Percentiles rank a stretch among this genome's conserved stretches.
These are phyloP conservation scores for Rhinatrema bivittatum DNA, from an alignment of 2,797 vertebrate species.

Conservation along the genomic window DNA sequence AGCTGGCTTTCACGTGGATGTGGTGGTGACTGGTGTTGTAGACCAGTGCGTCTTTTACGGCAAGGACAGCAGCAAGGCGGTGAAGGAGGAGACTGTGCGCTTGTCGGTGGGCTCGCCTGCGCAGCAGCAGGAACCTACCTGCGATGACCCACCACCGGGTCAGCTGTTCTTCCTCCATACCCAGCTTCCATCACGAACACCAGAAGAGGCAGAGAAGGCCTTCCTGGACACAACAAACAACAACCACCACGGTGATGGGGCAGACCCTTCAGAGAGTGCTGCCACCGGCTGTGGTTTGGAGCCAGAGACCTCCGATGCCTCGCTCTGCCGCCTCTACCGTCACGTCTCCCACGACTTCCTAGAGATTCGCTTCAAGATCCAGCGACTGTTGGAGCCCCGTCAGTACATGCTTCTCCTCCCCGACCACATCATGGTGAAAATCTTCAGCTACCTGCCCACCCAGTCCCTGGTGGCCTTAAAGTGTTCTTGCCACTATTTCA, in stretches of 20 bases:
- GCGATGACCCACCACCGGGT: constrained; percentile 71
- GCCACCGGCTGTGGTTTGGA: constrained; percentile 21
- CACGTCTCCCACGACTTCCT: constrained; percentile 93
- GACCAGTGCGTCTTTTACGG: constrained; percentile 92
- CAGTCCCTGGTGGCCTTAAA: constrained; percentile 85
- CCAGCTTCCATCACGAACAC: constrained; percentile 25
- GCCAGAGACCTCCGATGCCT: constrained; percentile 53
- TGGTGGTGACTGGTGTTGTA: constrained; percentile 90
- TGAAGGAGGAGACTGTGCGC: constrained; percentile 83
- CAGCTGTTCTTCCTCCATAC: constrained; percentile 82
- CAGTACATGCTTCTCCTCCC: constrained; percentile 91
- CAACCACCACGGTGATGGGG: background rate
- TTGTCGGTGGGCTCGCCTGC: constrained; percentile 52
- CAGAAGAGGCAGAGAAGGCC: constrained; percentile 27
- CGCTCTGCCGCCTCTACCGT: constrained; percentile 86
- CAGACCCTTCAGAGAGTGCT: no score
- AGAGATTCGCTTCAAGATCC: constrained; percentile 95
- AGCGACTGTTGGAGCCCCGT: constrained; percentile 84
- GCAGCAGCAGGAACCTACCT: constrained; percentile 10
- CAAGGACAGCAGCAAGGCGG: constrained; percentile 84
- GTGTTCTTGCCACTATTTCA: constrained; percentile 90
- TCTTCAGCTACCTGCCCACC: constrained; percentile 87
- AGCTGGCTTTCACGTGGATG: constrained; percentile 87
- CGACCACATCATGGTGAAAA: constrained; percentile 88
- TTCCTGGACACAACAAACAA: constrained; percentile 58